These are phyloP conservation scores for Oryzias celebensis DNA, from an alignment of 2,113 vertebrate genomes.

Conservation along the genomic window DNA sequence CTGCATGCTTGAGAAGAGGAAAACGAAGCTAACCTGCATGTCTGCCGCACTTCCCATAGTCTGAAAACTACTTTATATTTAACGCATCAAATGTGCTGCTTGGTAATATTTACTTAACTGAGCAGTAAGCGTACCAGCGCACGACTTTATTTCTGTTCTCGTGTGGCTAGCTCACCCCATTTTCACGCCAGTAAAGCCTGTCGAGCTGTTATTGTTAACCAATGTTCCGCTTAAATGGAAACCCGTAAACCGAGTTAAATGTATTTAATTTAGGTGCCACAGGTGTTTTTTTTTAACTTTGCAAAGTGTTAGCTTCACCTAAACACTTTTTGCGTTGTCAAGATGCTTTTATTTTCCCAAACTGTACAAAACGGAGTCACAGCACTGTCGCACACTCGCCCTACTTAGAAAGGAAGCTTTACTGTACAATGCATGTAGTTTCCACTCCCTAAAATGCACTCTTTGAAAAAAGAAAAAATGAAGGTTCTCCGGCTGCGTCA, in stretches of 20 bases:
- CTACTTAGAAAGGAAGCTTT: too few species aligned
- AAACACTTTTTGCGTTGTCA: conserved; percentile 5
- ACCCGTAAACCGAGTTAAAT: conserved; percentile 3
- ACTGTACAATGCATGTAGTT: too few species aligned
- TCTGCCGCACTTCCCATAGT: conserved; percentile 45
- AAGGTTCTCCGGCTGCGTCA: conserved; percentile 37
- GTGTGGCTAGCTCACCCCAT: conserved; percentile 37
- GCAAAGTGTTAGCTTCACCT: not conserved
- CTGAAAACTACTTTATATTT: conserved; percentile 5
- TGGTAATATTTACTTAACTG: conserved; percentile 3
- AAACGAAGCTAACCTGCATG: conserved; percentile 56
- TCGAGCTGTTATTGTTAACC: conserved; percentile 23
- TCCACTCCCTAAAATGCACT: too few species aligned
- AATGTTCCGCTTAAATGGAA: conserved; percentile 25
- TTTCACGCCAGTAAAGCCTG: conserved; percentile 38
- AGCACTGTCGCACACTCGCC: too few species aligned
- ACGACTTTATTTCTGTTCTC: conserved; percentile 15
- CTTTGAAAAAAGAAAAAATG: too few species aligned
- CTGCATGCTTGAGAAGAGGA: conserved; percentile 56
- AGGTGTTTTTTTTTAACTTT: conserved; percentile 49
- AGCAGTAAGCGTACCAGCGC: not conserved
- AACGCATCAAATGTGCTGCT: not conserved
- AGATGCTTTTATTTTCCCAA: not conserved
- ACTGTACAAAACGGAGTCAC: not conserved
- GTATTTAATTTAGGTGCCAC: conserved; percentile 23